Percentiles rank a stretch among this genome's conserved stretches.
phyloP scores from a whole-genome alignment of 2,797 vertebrate genomes.

The Galagoides demidoff region DNA sequence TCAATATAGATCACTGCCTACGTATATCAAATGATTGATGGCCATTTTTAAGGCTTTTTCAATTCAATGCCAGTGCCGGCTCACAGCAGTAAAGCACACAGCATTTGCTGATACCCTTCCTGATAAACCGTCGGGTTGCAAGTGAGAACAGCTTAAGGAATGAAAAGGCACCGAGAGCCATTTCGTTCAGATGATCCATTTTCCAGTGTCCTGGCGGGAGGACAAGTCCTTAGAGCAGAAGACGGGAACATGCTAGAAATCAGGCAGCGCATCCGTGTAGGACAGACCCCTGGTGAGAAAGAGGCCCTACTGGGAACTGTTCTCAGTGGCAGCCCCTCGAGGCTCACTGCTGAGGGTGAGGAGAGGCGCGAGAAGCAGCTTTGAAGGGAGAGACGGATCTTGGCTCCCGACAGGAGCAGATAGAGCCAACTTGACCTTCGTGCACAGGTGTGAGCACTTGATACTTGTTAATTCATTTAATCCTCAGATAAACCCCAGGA shows the following conservation, averaged over 20 bases:
- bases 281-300: neutral
- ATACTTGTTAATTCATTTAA: neutral
- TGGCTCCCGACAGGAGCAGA: neutral
- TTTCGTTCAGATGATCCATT: conserved; percentile 77
- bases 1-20: conserved; percentile 84
- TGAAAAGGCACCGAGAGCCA: conserved; percentile 67
- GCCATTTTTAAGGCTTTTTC: conserved; percentile 85
- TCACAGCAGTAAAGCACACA: conserved; percentile 79
- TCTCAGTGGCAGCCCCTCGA: neutral
- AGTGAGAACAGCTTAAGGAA: conserved; percentile 77
- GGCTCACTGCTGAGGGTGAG: neutral
- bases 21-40: conserved; percentile 84
- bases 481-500: neutral
- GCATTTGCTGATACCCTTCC: conserved; percentile 83
- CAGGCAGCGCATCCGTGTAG: neutral
- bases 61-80: conserved; percentile 80
- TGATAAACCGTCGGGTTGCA: conserved; percentile 75
- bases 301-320: neutral
- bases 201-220: conserved; percentile 55
- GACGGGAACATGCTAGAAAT: neutral
- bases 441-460: neutral
- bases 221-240: conserved; percentile 46
- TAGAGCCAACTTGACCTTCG: neutral
- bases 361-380: neutral
- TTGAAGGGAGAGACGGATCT: neutral